phyloP scores from a whole-genome alignment of 53 echinoderm and acorn worm species.

The Apostichopus leukothele region DNA sequence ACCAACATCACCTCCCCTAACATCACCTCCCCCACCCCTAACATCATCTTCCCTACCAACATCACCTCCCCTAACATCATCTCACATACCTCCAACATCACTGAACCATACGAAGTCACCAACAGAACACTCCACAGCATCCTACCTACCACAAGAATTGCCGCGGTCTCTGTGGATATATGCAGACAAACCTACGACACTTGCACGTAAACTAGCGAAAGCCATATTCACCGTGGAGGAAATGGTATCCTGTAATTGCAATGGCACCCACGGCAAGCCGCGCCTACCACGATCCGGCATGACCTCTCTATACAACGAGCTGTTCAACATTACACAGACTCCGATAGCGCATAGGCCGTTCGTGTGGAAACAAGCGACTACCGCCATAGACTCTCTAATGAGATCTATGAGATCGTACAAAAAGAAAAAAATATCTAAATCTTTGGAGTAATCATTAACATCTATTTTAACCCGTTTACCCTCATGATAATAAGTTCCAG shows the following conservation, averaged over 20 bases:
- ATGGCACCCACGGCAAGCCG: neutral
- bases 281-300: neutral
- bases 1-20: conserved; percentile 1
- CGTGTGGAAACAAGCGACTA: neutral
- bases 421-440: neutral
- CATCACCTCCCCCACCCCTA: neutral
- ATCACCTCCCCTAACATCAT: neutral
- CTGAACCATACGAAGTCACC: neutral
- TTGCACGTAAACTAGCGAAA: neutral
- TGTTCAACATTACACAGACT: neutral
- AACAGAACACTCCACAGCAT: neutral
- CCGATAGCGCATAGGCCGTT: neutral
- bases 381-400: neutral
- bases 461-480: too few species aligned
- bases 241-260: neutral
- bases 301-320: neutral
- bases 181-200: neutral
- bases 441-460: neutral
- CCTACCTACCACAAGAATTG: neutral
- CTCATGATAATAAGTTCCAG: too few species aligned
- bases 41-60: neutral
- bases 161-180: neutral
- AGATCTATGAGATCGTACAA: neutral
- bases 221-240: neutral
- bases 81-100: neutral